Evolutionary conservation across 2,113 vertebrate genomes (phyloP), one percentile per base, ranked within the genome.

Genomic region (Anguilla japonica): DNA sequence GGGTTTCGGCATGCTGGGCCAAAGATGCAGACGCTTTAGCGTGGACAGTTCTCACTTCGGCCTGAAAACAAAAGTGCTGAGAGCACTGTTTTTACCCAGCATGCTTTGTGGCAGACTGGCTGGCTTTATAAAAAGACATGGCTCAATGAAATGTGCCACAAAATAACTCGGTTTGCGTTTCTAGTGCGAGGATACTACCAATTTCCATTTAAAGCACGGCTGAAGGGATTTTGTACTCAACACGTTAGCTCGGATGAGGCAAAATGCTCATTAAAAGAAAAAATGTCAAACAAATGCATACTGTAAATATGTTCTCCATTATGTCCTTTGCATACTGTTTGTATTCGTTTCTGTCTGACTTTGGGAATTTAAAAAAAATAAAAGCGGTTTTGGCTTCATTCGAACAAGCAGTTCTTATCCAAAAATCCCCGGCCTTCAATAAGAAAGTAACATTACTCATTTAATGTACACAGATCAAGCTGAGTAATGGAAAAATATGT

Each of bases 21-120:
- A 93, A 93, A 90, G 91, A 80, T 93, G 90, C 91, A 91, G 91
- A 90, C 94, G 93, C 89, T 89, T 34, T 91, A 91, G 91, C 90
- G 88, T 90, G 92, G 91, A 79, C 43, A 40, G 29, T 39, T 71
- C 71, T 60, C 80, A n/a, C 56, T 86, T 41, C 79, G 46, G 29
- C 26, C 50, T 53, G 4, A 81, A 87, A 86, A 89, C 90, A 92
- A 91, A 94, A 93, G 89, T 82, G 88, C 82, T 79, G 90, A 93
- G 80, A 86, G 86, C 86, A 94, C 9, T 16, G n/a, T 22, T 22
- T 46, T 53, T 57, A 83, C 83, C 39, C 56, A 60, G 13, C n/a
- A 67, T 39, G 39, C 39, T 22, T 34, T 63, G 29, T 50, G 34
- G 34, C 34, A 57, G 56, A 84, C n/a, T 41, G 83, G 29, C 53